These are phyloP conservation scores for Calyptommatus sinebrachiatus DNA, from an alignment of 2,113 vertebrate species.

Conservation along the genomic window DNA sequence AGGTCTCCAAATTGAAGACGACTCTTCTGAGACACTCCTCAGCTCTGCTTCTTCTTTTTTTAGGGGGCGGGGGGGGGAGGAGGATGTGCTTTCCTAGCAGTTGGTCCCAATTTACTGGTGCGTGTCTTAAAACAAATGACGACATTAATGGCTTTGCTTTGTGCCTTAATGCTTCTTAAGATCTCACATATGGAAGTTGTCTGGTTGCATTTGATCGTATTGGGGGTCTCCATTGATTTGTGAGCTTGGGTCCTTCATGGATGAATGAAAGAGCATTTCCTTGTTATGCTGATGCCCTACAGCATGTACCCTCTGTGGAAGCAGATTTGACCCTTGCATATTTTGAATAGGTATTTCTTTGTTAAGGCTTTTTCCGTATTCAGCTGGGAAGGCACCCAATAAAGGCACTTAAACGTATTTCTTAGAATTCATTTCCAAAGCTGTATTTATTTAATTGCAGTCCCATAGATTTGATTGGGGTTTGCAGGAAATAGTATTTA, in stretches of 20 bases:
- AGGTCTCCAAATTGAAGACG: neutral
- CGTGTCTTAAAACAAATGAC: neutral
- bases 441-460: neutral
- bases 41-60: neutral
- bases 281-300: neutral
- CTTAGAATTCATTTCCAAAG: neutral
- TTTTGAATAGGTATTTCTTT: neutral
- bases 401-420: neutral
- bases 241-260: constrained; percentile 4
- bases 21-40: neutral
- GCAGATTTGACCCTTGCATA: neutral
- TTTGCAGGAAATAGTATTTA: neutral
- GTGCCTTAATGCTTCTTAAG: neutral
- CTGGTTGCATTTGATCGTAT: constrained; percentile 13
- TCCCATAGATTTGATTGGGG: neutral
- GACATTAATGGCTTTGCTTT: neutral
- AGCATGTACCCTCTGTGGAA: neutral
- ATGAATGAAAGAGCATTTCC: neutral
- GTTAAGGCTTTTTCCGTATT: neutral
- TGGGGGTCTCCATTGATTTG: neutral
- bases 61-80: too few relatives aligned
- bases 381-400: neutral
- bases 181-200: neutral
- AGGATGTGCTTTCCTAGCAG: neutral
- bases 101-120: neutral